A percentile compares a stretch with the other conserved stretches of the same genome.
Evolutionary conservation across 92 coral and sea anemone genomes (phyloP).

Genomic region (Meandrina meandrites): DNA sequence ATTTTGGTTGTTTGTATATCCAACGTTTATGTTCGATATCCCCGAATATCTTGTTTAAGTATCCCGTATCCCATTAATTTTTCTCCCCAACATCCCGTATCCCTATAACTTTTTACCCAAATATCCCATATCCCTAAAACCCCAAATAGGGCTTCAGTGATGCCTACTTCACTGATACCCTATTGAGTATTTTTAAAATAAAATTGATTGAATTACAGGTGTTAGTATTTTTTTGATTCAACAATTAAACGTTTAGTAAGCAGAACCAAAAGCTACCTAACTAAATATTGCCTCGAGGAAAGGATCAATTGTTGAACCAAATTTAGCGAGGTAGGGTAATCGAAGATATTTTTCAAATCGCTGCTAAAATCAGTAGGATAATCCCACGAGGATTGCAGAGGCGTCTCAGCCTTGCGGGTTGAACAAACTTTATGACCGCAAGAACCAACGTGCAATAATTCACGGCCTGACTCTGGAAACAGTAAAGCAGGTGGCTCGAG

Average conservation of each 20-base stretch:
- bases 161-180: too few relatives aligned
- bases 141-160: too few relatives aligned
- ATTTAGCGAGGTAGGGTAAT: neutral
- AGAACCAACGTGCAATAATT: neutral
- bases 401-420: neutral
- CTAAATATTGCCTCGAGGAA: neutral
- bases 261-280: neutral
- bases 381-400: neutral
- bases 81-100: too few relatives aligned
- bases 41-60: too few relatives aligned
- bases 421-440: neutral
- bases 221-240: neutral
- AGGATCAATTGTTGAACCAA: neutral
- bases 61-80: too few relatives aligned
- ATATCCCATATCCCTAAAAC: too few relatives aligned
- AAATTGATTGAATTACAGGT: neutral
- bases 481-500: slow-evolving; percentile 23
- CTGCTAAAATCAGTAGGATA: neutral
- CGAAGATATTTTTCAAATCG: neutral
- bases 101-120: too few relatives aligned
- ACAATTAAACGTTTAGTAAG: neutral
- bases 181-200: neutral
- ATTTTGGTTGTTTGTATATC: too few relatives aligned
- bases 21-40: too few relatives aligned
- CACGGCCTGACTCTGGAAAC: neutral